Base-by-base conservation (phyloP, 2,113 vertebrate genomes). In the Micronycteris hirsuta region DNA sequence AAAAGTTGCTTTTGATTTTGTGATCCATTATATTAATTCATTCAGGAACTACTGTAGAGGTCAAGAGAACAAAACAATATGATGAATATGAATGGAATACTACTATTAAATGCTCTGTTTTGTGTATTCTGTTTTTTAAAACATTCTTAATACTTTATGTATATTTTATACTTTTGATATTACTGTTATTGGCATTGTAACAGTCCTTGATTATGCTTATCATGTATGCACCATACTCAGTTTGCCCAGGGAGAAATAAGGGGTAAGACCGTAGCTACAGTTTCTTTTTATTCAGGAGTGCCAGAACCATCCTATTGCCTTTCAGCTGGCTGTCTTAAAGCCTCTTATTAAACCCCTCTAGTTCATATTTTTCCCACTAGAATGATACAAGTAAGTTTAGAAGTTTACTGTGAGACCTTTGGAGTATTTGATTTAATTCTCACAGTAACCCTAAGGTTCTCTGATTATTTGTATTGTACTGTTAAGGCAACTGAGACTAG, bases 91-190 rank as follows among this genome's bases (percentile, higher is more conserved):
- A 80, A 56, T 81, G 73, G 31, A 84, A n/a, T 54, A 52, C 38
- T 86, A n/a, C 65, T 86, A 89, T 94, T 41, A 96, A 86, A 86
- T 92, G 47, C 12, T 91, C 24, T 86, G 5, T 94, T 82, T 82
- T 5, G 61, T 56, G 13, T 88, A 77, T 24, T 88, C 3, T 78
- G 1, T 80, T 90, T 95, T 77, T 58, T 13, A 10, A 78, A 86
- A 61, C 20, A 67, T 74, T 74, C n/a, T 41, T 81, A 74, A 70
- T 26, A 52, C 3, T 68, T 85, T 68, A 74, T 86, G 15, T 84
- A 5, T 78, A 54, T 90, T 58, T 92, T 91, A 43, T 61, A 95
- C 38, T 95, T 93, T 87, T 91, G 61, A 36, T 56, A 80, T 38
- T 91, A 49, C 17, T 71, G 2, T 77, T 78, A 73, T 5, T 85